phyloP scores from a whole-genome alignment of 2,888 invertebrate genomes.

The Hydropsyche betteni region DNA sequence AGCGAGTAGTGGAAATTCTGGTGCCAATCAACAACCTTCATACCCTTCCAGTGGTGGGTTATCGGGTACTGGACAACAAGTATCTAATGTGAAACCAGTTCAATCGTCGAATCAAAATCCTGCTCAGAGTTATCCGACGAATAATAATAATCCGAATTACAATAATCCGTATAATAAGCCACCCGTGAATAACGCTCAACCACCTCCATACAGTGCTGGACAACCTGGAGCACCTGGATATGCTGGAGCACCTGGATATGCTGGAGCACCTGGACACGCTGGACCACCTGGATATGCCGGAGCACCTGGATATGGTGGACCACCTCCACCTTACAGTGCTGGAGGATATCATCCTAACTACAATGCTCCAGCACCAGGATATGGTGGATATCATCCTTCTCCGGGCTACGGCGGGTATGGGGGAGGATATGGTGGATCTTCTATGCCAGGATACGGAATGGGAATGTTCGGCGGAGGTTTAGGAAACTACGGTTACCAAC shows the following conservation, averaged over 20 bases:
- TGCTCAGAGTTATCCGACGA: not conserved
- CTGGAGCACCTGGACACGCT: not conserved
- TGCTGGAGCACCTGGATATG: conserved; percentile 38
- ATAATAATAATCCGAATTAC: conserved; percentile 25
- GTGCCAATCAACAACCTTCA: not conserved
- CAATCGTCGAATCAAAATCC: conserved; percentile 6
- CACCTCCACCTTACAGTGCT: conserved; percentile 41
- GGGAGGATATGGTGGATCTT: conserved; percentile 54
- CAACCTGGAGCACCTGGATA: not conserved
- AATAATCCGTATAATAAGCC: conserved; percentile 18
- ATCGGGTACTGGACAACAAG: conserved; percentile 55
- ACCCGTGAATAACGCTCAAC: conserved; percentile 4
- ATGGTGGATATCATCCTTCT: conserved; percentile 57
- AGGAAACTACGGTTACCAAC: conserved; percentile 42
- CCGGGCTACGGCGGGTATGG: conserved; percentile 57
- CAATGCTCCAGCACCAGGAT: conserved; percentile 46
- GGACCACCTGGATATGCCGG: conserved; percentile 37
- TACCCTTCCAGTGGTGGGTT: conserved; percentile 45
- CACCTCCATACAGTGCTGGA: not conserved
- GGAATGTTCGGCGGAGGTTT: conserved; percentile 62
- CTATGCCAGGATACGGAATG: conserved; percentile 56
- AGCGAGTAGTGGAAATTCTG: conserved; percentile 34
- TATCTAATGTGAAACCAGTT: conserved; percentile 4
- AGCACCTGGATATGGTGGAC: conserved; percentile 43
- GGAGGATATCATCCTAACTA: conserved; percentile 52